A percentile compares a stretch with the other conserved stretches of the same genome.
Evolutionary conservation across 1,140 invertebrate genomes (phyloP).

Genomic region (Dendrolimus punctatus): DNA sequence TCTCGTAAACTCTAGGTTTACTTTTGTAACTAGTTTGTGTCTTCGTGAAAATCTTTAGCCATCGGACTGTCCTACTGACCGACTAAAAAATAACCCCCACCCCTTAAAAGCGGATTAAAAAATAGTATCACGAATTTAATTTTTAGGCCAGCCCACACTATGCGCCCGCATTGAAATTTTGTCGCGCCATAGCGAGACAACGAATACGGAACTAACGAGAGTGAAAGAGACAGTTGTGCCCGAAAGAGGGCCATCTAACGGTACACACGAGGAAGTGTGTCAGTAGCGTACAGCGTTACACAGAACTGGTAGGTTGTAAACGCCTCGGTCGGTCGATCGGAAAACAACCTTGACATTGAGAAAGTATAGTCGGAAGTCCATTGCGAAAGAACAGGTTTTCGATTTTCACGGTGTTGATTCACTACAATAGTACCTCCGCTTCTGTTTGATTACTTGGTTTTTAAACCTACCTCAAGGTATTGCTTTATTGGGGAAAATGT

Average conservation of each 20-base stretch:
- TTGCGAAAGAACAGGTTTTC: constrained; percentile 39
- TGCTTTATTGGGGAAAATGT: too few species aligned
- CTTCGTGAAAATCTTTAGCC: constrained; percentile 1
- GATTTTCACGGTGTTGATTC: constrained; percentile 68
- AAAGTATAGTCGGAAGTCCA: constrained; percentile 34
- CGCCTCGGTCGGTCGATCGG: constrained; percentile 18
- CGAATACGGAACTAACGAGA: constrained; percentile 38
- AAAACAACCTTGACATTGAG: constrained; percentile 50
- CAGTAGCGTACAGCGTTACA: constrained; percentile 53
- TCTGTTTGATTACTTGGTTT: constrained; percentile 37
- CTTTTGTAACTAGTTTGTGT: not conserved
- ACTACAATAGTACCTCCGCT: constrained; percentile 53
- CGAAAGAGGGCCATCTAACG: constrained; percentile 65
- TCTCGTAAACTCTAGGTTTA: not conserved
- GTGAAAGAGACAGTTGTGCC: constrained; percentile 50
- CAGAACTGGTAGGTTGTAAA: constrained; percentile 37
- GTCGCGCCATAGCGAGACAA: constrained; percentile 52
- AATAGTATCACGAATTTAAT: constrained; percentile 62
- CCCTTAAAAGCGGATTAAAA: constrained; percentile 38
- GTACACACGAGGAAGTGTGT: constrained; percentile 64
- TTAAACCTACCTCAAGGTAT: constrained; percentile 62
- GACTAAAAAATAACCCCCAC: constrained; percentile 20
- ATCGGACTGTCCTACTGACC: constrained; percentile 41
- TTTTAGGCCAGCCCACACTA: constrained; percentile 62
- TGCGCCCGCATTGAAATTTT: constrained; percentile 64